These are phyloP conservation scores for Potorous gilbertii DNA, from an alignment of 2,797 vertebrate species.

Conservation along the genomic window DNA sequence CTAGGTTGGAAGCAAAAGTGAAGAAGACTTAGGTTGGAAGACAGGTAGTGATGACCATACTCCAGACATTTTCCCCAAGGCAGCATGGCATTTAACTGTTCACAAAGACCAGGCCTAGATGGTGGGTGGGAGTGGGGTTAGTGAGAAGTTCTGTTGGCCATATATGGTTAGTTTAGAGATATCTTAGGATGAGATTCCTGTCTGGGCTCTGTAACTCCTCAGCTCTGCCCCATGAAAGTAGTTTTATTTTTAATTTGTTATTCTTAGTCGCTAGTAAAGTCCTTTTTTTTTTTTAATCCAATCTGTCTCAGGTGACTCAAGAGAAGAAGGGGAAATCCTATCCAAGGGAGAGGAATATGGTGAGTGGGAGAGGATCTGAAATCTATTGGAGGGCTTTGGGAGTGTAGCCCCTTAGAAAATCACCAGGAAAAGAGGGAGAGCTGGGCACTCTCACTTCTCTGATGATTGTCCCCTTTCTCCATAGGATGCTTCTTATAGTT, in stretches of 20 bases:
- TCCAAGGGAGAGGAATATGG: neutral
- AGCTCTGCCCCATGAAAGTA: neutral
- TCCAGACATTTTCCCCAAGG: neutral
- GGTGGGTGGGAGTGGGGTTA: neutral
- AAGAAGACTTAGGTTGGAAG: neutral
- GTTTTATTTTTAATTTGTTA: constrained; percentile 2
- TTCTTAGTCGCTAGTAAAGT: neutral
- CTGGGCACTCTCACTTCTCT: neutral
- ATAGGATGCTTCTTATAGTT: neutral
- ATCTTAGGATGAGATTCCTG: neutral
- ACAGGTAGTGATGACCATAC: neutral
- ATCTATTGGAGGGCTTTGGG: neutral
- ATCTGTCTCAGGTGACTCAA: neutral
- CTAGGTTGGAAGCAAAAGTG: neutral
- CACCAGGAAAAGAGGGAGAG: neutral
- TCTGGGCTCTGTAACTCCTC: neutral
- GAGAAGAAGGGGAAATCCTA: neutral
- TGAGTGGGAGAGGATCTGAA: neutral
- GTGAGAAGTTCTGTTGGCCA: neutral
- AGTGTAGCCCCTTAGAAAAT: neutral
- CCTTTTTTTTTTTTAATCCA: neutral
- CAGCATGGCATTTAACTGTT: neutral
- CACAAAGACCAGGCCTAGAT: neutral
- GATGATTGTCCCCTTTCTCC: neutral
- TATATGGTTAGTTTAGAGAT: constrained; percentile 1